Conservation (phyloP, 2,113 vertebrate species). For the Numenius arquata region DNA sequence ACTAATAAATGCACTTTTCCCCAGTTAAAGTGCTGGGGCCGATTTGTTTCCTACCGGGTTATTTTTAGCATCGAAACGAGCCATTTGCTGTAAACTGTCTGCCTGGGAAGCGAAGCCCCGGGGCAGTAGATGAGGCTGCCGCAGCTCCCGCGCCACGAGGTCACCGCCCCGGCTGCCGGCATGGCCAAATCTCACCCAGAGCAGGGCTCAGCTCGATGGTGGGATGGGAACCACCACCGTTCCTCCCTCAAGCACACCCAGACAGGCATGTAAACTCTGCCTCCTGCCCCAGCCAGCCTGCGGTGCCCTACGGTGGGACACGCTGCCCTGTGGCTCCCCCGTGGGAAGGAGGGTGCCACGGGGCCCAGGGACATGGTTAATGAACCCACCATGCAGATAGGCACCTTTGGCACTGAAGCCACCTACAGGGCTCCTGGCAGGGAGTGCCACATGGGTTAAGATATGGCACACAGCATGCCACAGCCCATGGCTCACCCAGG, state of each 20-base stretch:
- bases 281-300: neutral
- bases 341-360: rapidly evolving
- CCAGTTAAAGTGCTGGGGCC: neutral
- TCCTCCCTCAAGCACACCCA: neutral
- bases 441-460: neutral
- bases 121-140: neutral
- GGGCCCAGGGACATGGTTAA: rapidly evolving
- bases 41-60: neutral
- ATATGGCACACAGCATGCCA: neutral
- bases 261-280: neutral
- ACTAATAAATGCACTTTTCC: neutral
- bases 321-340: neutral
- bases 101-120: neutral
- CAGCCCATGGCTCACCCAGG: rapidly evolving
- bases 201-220: rapidly evolving
- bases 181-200: rapidly evolving
- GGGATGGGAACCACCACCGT: rapidly evolving
- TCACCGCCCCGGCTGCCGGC: rapidly evolving
- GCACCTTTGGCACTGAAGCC: neutral
- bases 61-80: neutral
- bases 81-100: conserved; percentile 1
- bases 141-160: rapidly evolving
- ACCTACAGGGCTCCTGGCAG: rapidly evolving
- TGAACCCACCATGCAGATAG: rapidly evolving
- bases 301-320: neutral